These are phyloP conservation scores for Thysanoteuthis rhombus DNA, from an alignment of 2,888 invertebrate species.

Conservation along the genomic window DNA sequence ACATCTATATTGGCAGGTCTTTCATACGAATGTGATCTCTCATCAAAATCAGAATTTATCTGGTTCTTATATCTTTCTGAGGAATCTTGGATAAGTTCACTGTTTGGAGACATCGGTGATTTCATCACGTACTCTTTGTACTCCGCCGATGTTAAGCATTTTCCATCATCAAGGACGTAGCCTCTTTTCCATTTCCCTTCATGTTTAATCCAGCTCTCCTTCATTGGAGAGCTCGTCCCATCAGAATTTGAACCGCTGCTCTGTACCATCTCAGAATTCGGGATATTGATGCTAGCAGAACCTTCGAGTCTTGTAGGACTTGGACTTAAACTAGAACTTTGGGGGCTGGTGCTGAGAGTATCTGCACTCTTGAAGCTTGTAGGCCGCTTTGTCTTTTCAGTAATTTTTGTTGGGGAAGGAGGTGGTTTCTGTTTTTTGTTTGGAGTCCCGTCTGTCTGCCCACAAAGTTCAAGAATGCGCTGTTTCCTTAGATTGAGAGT, in stretches of 20 bases:
- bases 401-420: neutral
- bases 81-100: neutral
- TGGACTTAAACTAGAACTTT: neutral
- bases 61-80: neutral
- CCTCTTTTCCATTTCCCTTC: conserved; percentile 27
- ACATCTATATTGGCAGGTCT: neutral
- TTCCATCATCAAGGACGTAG: conserved; percentile 19
- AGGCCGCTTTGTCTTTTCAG: neutral
- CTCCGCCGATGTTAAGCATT: neutral
- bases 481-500: conserved; percentile 30
- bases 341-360: neutral
- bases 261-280: conserved; percentile 1
- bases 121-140: neutral
- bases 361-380: conserved; percentile 15
- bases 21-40: neutral
- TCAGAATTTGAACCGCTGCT: neutral
- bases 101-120: neutral
- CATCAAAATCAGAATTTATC: neutral
- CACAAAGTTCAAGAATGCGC: conserved; percentile 28
- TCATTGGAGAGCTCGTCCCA: neutral
- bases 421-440: conserved; percentile 14
- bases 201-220: conserved; percentile 21
- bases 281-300: neutral
- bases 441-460: neutral
- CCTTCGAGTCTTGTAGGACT: neutral